These are phyloP conservation scores for Euwallacea similis DNA, from an alignment of 1,140 invertebrate species.

Conservation along the genomic window DNA sequence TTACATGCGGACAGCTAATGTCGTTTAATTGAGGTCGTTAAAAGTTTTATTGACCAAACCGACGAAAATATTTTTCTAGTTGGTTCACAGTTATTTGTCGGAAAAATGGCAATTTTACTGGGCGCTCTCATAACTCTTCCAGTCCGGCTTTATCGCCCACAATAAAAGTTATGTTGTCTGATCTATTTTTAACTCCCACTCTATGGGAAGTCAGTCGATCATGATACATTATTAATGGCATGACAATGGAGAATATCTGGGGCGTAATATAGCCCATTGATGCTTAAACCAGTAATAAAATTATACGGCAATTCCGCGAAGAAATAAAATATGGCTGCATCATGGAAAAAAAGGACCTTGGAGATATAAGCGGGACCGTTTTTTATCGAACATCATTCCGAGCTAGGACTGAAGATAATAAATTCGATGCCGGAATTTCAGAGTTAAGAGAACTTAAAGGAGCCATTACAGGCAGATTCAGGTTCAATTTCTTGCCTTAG, in stretches of 20 bases:
- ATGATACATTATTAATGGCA: too few species aligned
- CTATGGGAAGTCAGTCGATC: too few species aligned
- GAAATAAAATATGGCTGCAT: conserved; percentile 7
- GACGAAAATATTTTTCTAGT: conserved; percentile 12
- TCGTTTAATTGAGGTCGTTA: conserved; percentile 20
- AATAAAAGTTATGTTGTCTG: too few species aligned
- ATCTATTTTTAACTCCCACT: too few species aligned
- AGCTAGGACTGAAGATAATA: conserved; percentile 32
- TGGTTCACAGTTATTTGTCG: background rate
- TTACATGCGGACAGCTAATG: conserved; percentile 19
- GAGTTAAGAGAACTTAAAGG: conserved; percentile 33
- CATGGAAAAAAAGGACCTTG: conserved; percentile 3
- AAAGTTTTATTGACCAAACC: conserved; percentile 19
- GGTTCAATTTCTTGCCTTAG: conserved; percentile 37
- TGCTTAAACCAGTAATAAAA: too few species aligned
- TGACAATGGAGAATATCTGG: too few species aligned
- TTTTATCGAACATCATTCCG: conserved; percentile 26
- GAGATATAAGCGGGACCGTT: conserved; percentile 5
- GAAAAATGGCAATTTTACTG: too few species aligned
- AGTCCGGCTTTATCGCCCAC: too few species aligned
- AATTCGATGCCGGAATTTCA: conserved; percentile 21
- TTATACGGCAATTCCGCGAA: background rate
- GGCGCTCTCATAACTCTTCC: too few species aligned
- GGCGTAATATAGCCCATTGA: too few species aligned
- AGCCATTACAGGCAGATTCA: conserved; percentile 37